These are phyloP conservation scores for Troides helena DNA, from an alignment of 2,888 invertebrate genomes.

Conservation along the genomic window DNA sequence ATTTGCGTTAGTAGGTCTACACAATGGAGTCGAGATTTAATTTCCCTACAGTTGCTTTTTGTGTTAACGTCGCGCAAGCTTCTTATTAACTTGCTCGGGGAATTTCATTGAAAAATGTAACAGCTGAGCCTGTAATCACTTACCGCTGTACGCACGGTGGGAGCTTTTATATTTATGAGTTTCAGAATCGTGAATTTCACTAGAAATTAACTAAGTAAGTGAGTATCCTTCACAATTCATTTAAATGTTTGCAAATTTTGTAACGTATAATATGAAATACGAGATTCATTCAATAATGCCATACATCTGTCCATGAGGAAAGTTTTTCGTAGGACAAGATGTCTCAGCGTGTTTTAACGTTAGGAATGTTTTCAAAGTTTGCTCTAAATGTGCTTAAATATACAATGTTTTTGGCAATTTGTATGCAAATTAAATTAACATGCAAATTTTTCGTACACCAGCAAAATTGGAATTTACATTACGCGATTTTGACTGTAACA, in stretches of 20 bases:
- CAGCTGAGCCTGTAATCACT: slow-evolving; percentile 15
- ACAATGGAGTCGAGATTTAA: slow-evolving; percentile 28
- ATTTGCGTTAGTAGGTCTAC: slow-evolving; percentile 11
- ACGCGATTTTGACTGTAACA: neutral
- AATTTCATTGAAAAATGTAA: slow-evolving; percentile 27
- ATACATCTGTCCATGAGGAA: too few species aligned
- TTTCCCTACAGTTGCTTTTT: slow-evolving; percentile 28
- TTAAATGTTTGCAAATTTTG: neutral
- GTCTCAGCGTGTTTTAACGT: too few species aligned
- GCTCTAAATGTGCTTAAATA: neutral
- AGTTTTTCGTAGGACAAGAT: too few species aligned
- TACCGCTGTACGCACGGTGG: neutral
- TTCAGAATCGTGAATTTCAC: neutral
- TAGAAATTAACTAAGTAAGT: neutral
- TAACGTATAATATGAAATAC: neutral
- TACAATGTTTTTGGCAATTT: slow-evolving; percentile 5
- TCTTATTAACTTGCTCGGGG: slow-evolving; percentile 26
- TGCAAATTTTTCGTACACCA: neutral
- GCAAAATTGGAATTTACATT: neutral
- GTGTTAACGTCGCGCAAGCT: slow-evolving; percentile 22
- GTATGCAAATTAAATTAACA: slow-evolving; percentile 16
- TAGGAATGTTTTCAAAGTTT: neutral
- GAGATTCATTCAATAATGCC: neutral
- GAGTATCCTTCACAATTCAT: neutral
- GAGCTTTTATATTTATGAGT: neutral